Evolutionary conservation across 2,797 vertebrate genomes (phyloP).

Genomic region (Acanthurus leucopareius): DNA sequence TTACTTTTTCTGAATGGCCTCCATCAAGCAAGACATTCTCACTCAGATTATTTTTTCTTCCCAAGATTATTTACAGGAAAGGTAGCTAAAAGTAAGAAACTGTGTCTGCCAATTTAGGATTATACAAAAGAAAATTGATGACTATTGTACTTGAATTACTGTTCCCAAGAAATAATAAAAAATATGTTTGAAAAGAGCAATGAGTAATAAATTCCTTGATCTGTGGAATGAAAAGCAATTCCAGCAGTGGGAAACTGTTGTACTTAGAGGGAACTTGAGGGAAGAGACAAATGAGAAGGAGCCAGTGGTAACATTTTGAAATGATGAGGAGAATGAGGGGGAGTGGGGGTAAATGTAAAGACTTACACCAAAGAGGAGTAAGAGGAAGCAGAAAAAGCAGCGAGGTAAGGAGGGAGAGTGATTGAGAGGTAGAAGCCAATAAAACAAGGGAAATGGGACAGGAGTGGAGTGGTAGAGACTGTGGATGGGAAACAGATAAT

Average conservation of each 20-base stretch:
- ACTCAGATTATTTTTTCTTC: neutral
- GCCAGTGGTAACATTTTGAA: constrained; percentile 62
- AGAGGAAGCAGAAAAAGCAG: constrained; percentile 25
- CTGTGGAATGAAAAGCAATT: constrained; percentile 44
- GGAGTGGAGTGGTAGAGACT: constrained; percentile 19
- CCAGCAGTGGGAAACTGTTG: constrained; percentile 43
- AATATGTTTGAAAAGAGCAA: constrained; percentile 60
- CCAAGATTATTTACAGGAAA: constrained; percentile 23
- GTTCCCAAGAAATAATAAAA: constrained; percentile 49
- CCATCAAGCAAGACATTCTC: constrained; percentile 24
- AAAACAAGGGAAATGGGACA: constrained; percentile 44
- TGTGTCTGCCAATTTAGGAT: constrained; percentile 33
- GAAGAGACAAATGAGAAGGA: constrained; percentile 52
- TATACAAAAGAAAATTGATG: constrained; percentile 43
- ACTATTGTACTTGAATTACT: constrained; percentile 30
- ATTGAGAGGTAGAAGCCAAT: constrained; percentile 42
- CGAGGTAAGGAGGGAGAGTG: constrained; percentile 7
- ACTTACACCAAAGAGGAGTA: constrained; percentile 21
- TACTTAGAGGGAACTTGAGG: constrained; percentile 19
- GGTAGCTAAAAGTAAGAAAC: constrained; percentile 32
- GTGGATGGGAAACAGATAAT: constrained; percentile 53
- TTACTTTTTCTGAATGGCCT: constrained; percentile 1
- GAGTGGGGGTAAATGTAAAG: constrained; percentile 57
- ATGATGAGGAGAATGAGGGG: constrained; percentile 55
- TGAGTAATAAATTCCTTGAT: constrained; percentile 51